Percentiles rank a stretch among this genome's conserved stretches.
Conservation (phyloP, 2,888 invertebrate genomes). For the Endotricha flammealis region DNA sequence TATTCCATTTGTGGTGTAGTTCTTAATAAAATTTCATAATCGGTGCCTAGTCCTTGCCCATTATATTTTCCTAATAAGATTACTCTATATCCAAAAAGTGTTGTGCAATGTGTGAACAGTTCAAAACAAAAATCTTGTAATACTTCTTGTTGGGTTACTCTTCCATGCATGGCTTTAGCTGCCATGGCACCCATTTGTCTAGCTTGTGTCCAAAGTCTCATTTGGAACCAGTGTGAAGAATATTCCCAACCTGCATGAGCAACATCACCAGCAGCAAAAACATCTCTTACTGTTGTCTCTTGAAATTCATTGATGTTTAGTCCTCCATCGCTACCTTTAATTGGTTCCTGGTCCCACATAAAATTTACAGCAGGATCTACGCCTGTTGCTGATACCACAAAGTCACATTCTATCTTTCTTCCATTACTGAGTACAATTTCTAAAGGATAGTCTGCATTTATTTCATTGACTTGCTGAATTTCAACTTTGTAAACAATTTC, state of each 20-base stretch:
- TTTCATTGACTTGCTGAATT: conserved; percentile 61
- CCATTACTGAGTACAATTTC: conserved; percentile 86
- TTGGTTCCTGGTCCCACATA: conserved; percentile 69
- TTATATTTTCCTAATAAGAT: conserved; percentile 95
- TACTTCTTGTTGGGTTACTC: conserved; percentile 79
- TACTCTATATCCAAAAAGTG: conserved; percentile 95
- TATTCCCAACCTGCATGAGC: conserved; percentile 89
- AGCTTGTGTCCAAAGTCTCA: conserved; percentile 98
- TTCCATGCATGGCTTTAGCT: conserved; percentile 90
- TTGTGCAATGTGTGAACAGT: conserved; percentile 97
- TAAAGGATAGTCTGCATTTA: conserved; percentile 80
- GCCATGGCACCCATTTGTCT: conserved; percentile 98
- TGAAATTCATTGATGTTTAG: conserved; percentile 91
- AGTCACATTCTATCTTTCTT: conserved; percentile 86
- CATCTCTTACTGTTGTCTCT: conserved; percentile 85
- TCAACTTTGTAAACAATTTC: conserved; percentile 81
- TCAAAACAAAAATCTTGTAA: conserved; percentile 98
- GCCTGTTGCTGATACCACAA: conserved; percentile 97
- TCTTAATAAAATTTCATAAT: conserved; percentile 91
- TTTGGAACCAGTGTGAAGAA: conserved; percentile 93
- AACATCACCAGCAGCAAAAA: conserved; percentile 98
- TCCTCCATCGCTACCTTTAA: conserved; percentile 85
- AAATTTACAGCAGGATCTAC: conserved; percentile 85
- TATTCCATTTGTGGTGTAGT: conserved; percentile 89
- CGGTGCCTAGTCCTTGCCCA: conserved; percentile 88